phyloP scores from a whole-genome alignment of 2,113 vertebrate genomes.

The Parus major region DNA sequence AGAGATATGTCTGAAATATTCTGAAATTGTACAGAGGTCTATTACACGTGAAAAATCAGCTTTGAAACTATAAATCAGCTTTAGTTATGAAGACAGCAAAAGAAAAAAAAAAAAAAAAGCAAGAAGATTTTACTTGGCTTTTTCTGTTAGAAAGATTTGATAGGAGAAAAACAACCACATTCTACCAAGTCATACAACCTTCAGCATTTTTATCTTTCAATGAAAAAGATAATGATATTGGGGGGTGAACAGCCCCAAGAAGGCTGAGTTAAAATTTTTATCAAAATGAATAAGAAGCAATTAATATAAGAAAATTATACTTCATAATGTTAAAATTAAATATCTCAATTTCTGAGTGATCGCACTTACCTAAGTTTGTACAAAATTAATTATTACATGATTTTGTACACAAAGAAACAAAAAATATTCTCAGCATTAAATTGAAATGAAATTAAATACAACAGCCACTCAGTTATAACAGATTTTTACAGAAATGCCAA shows the following conservation, averaged over 20 bases:
- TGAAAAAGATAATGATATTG: not conserved
- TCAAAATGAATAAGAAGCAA: not conserved
- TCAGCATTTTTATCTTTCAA: not conserved
- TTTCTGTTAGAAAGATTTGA: not conserved
- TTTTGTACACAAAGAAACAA: not conserved
- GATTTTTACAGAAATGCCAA: not conserved
- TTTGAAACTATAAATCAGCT: not conserved
- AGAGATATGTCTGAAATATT: not conserved
- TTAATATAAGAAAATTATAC: not conserved
- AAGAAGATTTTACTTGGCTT: not conserved
- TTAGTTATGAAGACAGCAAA: not conserved
- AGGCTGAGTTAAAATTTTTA: not conserved
- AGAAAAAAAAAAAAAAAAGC: not conserved
- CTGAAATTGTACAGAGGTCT: not conserved
- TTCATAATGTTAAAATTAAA: not conserved
- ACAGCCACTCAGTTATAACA: not conserved
- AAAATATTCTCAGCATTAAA: not conserved
- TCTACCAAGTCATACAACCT: not conserved
- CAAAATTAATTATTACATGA: not conserved
- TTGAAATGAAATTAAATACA: not conserved
- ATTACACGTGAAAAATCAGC: not conserved
- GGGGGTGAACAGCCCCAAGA: not conserved
- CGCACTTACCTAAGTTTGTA: not conserved
- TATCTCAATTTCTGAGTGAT: not conserved
- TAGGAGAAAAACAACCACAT: not conserved